These are phyloP conservation scores for Nephotettix cincticeps DNA, from an alignment of 1,140 invertebrate genomes.

Conservation along the genomic window DNA sequence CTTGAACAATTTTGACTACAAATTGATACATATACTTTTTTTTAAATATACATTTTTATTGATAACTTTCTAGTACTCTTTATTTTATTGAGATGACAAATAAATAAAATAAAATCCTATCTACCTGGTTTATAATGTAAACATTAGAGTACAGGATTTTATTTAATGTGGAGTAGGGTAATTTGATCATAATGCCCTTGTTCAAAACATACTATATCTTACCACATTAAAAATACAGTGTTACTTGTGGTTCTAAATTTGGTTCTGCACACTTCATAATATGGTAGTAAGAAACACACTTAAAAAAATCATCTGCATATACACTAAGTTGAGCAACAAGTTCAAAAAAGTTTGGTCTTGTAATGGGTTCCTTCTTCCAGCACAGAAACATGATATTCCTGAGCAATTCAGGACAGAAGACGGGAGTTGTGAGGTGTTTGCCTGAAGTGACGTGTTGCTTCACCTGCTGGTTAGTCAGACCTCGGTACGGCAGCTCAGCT, in stretches of 20 bases:
- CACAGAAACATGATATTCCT: conserved; percentile 86
- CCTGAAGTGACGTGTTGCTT: conserved; percentile 86
- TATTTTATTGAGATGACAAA: neutral
- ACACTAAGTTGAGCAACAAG: conserved; percentile 65
- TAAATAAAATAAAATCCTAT: neutral
- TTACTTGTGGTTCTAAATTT: neutral
- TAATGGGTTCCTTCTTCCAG: conserved; percentile 76
- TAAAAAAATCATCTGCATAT: conserved; percentile 44
- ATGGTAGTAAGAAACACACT: conserved; percentile 60
- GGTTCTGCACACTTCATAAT: conserved; percentile 58
- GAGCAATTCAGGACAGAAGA: conserved; percentile 87
- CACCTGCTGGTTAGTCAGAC: conserved; percentile 72
- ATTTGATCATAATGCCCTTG: neutral
- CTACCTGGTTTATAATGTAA: neutral
- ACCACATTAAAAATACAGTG: neutral
- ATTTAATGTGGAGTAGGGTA: neutral
- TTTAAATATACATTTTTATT: neutral
- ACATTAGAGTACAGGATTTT: neutral
- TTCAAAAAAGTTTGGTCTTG: conserved; percentile 82
- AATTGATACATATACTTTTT: neutral
- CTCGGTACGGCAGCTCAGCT: conserved; percentile 96
- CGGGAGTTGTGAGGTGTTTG: conserved; percentile 85
- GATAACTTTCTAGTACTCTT: neutral
- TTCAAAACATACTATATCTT: neutral
- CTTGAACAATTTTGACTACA: neutral